phyloP scores from a whole-genome alignment of 2,888 invertebrate species.

The Macaria notata region DNA sequence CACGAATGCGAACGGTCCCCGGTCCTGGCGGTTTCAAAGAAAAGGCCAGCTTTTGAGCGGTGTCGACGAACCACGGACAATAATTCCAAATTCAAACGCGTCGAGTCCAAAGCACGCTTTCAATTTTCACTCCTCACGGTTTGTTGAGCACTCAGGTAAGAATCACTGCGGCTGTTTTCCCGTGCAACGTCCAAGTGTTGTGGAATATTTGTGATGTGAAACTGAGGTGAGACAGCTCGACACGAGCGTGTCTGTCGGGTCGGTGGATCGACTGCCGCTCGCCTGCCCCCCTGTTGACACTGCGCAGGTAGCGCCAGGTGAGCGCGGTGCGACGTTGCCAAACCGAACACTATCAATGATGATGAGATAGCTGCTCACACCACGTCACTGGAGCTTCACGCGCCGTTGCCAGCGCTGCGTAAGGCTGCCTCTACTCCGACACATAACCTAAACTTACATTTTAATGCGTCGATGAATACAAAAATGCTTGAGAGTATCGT shows the following conservation, averaged over 20 bases:
- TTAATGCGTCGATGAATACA: slow-evolving; percentile 49
- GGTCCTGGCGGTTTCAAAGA: slow-evolving; percentile 41
- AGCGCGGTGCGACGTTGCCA: slow-evolving; percentile 80
- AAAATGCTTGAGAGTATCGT: slow-evolving; percentile 39
- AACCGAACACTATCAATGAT: slow-evolving; percentile 78
- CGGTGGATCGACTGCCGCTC: slow-evolving; percentile 68
- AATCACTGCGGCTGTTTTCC: slow-evolving; percentile 38
- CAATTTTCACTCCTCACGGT: slow-evolving; percentile 48
- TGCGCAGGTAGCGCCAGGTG: slow-evolving; percentile 80
- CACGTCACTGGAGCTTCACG: slow-evolving; percentile 60
- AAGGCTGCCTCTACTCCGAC: slow-evolving; percentile 47
- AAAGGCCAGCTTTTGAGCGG: slow-evolving; percentile 48
- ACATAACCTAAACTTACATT: slow-evolving; percentile 35
- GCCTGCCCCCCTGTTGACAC: slow-evolving; percentile 76
- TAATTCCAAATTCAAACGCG: slow-evolving; percentile 47
- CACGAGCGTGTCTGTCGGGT: slow-evolving; percentile 66
- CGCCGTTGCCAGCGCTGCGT: slow-evolving; percentile 58
- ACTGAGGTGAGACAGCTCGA: slow-evolving; percentile 45
- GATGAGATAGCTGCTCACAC: slow-evolving; percentile 72
- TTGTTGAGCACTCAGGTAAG: slow-evolving; percentile 38
- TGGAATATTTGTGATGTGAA: slow-evolving; percentile 55
- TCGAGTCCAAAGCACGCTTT: slow-evolving; percentile 39
- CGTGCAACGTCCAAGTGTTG: slow-evolving; percentile 42
- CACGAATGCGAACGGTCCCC: slow-evolving; percentile 56
- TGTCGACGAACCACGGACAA: slow-evolving; percentile 45